Base-by-base conservation (phyloP, 2,888 invertebrate species). In the Trichopria drosophilae region DNA sequence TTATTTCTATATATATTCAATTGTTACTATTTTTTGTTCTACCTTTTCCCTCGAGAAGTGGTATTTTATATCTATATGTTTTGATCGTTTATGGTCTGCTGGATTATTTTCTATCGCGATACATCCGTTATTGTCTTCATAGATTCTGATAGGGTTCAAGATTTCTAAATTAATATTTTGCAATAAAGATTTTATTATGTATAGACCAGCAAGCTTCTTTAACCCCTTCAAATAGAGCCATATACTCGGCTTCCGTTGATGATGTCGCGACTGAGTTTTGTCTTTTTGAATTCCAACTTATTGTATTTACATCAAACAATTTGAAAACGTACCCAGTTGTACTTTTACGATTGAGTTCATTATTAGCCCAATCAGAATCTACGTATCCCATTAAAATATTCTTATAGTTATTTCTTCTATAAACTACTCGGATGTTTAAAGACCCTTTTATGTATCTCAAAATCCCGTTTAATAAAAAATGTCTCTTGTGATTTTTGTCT, bases 201-300 rank as follows among this genome's bases (percentile, higher is more conserved):
- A n/a, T n/a, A n/a, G n/a, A n/a, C 29, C 29, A 41, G 10, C 15
- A 12, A 9, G 29, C 41, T 12, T 19, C 19, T 10, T 10, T 41
- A 28, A 41, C 29, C 1, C 28, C 29, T 28, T 29, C 41, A 18
- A 22, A 41, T 6, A 28, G 29, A 15, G 41, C 29, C 41, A 41
- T 39, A 13, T 40, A 37, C 36, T 40, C 18, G 28, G 40, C 40
- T 40, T 28, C 40, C 1, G 40, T 40, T 9, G 24, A 40, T 28
- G 40, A 40, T 7, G 40, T 19, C 18, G 40, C 40, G 9, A 40
- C 40, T 28, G 41, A 41, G 26, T 29, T 29, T 29, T 41, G 39
- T 39, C 16, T 39, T 22, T 39, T 39, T 20, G 24, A 29, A 20
- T 31, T 31, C 20, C 42, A 42, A 19, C 20, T 18, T 15, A 45